Conservation (phyloP, 2,888 invertebrate genomes). For the Apeira syringaria region DNA sequence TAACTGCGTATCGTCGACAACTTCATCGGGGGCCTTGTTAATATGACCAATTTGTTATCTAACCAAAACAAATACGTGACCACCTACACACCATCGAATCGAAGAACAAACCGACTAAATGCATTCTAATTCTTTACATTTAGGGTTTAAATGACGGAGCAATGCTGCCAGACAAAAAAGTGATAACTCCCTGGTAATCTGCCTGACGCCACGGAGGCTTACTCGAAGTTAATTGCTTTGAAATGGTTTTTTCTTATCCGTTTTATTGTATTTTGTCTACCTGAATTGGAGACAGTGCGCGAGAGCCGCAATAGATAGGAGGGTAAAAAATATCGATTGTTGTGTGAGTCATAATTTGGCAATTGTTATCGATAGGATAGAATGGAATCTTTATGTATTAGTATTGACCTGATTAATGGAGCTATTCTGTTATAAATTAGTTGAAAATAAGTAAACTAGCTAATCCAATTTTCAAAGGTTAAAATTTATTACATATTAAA, state of each 20-base stretch:
- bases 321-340: conserved; percentile 53
- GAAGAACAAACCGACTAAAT: conserved; percentile 26
- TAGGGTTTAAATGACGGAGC: conserved; percentile 34
- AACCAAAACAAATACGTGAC: conserved; percentile 72
- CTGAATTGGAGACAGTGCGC: conserved; percentile 71
- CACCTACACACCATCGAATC: conserved; percentile 56
- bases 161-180: conserved; percentile 54
- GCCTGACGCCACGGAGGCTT: conserved; percentile 77
- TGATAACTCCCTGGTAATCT: conserved; percentile 80
- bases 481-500: no score
- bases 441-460: no score
- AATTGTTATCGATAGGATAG: conserved; percentile 57
- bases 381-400: conserved; percentile 53
- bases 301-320: conserved; percentile 49
- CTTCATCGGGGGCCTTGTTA: conserved; percentile 63
- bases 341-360: conserved; percentile 51
- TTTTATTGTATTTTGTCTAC: conserved; percentile 74
- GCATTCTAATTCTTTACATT: conserved; percentile 34
- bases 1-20: no score
- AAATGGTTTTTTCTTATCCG: conserved; percentile 67
- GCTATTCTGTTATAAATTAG: no score
- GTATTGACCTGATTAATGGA: no score
- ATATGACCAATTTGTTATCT: conserved; percentile 73
- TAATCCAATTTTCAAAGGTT: no score
- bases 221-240: conserved; percentile 77